Base-by-base conservation (phyloP, 2,888 invertebrate species). In the Elmis aenea region DNA sequence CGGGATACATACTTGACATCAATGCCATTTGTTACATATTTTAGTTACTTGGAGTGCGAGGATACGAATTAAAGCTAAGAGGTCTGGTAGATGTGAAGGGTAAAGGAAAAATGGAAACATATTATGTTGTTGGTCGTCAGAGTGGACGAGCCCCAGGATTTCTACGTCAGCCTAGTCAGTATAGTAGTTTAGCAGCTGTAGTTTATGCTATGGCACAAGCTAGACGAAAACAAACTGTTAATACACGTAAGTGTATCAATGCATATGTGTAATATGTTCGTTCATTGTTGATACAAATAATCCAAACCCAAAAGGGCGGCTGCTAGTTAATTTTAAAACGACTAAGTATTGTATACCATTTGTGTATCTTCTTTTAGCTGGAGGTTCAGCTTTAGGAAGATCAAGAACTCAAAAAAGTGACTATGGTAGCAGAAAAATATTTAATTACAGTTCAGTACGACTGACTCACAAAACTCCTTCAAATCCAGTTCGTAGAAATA, bases 51-150 rank as follows among this genome's bases (percentile, higher is more conserved):
- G 81, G 82, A 48, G 73, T 75, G 1, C 73, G 80, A 40, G 88
- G 88, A 2, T 90, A 85, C 66, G 75, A 77, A 45, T 69, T 85
- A 21, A 78, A 83, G 53, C 73, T 79, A 54, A 79, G 95, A n/a
- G 95, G 95, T 0, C 71, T 80, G 35, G 83, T 95, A 36, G 83
- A 84, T 42, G 94, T 95, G 14, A 95, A 95, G 64, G 95, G 95
- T 40, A 95, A 95, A 67, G 95, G 95, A 0, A 81, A 83, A 49
- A 94, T 95, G 94, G 85, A 90, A 66, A 95, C 94, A n/a, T 93
- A 85, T 70, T 93, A 87, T 70, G 88, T 95, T 32, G 68, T 79
- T 29, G 84, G 84, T 10, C 76, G 79, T 26, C 73, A 79, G 35
- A 72, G 75, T 4, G 69, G 73, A 10, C 71, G 73, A 16, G 69